Conservation (phyloP, 2,888 invertebrate genomes). For the Rotaria magnacalcarata region DNA sequence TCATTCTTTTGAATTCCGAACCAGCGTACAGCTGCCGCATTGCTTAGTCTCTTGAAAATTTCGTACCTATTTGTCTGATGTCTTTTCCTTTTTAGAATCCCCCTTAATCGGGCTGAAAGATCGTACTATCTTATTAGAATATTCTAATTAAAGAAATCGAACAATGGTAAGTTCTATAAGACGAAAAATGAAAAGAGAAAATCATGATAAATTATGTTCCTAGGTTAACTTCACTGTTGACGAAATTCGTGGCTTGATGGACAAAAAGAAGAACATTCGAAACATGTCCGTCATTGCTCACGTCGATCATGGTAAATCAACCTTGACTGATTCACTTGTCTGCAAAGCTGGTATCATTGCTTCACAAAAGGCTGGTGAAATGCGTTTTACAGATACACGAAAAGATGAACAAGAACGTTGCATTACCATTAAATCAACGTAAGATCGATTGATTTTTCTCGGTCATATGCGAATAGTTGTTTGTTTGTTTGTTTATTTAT, state of each 20-base stretch:
- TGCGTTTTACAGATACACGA: constrained; percentile 95
- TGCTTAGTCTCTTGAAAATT: not conserved
- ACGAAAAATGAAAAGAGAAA: no score
- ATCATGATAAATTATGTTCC: constrained; percentile 24
- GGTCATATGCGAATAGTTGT: not conserved
- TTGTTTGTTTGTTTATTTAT: not conserved
- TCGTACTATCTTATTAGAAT: not conserved
- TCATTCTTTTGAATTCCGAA: not conserved
- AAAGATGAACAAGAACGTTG: constrained; percentile 99
- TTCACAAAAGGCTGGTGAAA: constrained; percentile 94
- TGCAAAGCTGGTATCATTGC: constrained; percentile 99
- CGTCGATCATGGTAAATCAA: constrained; percentile 99
- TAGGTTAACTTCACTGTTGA: constrained; percentile 99
- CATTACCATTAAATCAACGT: constrained; percentile 98
- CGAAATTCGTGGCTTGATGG: constrained; percentile 99
- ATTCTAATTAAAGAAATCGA: not conserved
- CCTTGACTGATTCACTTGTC: constrained; percentile 95
- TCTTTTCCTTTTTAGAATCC: not conserved
- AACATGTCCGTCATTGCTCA: constrained; percentile 99
- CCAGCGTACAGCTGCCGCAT: not conserved
- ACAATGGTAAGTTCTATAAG: not conserved
- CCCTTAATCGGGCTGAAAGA: not conserved
- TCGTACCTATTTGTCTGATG: not conserved
- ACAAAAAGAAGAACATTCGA: constrained; percentile 98
- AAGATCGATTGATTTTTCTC: not conserved